These are phyloP conservation scores for Antennarius maculatus DNA, from an alignment of 2,797 vertebrate genomes.

Conservation along the genomic window DNA sequence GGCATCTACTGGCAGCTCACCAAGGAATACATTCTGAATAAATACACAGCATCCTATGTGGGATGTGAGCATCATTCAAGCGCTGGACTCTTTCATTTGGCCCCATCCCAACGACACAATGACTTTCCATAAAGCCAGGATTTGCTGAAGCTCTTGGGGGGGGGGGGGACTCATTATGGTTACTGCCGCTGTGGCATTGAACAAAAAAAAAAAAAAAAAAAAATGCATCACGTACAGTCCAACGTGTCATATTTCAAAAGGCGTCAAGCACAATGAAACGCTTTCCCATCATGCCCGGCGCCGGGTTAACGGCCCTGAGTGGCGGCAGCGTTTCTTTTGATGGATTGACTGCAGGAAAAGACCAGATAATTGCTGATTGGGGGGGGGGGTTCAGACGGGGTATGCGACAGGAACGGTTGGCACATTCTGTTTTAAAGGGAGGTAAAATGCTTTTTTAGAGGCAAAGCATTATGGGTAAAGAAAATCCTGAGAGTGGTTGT, in stretches of 20 bases:
- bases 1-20: conserved; percentile 44
- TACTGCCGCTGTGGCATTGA: conserved; percentile 52
- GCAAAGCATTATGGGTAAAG: conserved; percentile 5
- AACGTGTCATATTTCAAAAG: conserved; percentile 57
- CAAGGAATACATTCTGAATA: conserved; percentile 46
- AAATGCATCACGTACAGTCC: conserved; percentile 34
- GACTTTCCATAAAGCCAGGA: conserved; percentile 27
- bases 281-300: conserved; percentile 40
- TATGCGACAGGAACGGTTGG: conserved; percentile 23
- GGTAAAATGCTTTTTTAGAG: conserved; percentile 1
- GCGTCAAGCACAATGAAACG: conserved; percentile 46
- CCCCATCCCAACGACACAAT: conserved; percentile 52
- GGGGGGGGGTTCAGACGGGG: conserved; percentile 1
- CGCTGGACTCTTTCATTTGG: conserved; percentile 38
- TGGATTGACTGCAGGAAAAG: conserved; percentile 24
- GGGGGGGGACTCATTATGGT: conserved; percentile 55
- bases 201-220: conserved; percentile 32
- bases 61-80: conserved; percentile 31
- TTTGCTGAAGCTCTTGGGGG: conserved; percentile 44
- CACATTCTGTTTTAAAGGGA: conserved; percentile 3
- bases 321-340: conserved; percentile 32
- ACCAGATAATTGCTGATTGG: conserved; percentile 49
- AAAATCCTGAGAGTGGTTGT: not conserved
- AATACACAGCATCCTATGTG: conserved; percentile 35
- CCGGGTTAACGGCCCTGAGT: conserved; percentile 30